These are phyloP conservation scores for Oeneis ivallda DNA, from an alignment of 2,888 invertebrate genomes.

Conservation along the genomic window DNA sequence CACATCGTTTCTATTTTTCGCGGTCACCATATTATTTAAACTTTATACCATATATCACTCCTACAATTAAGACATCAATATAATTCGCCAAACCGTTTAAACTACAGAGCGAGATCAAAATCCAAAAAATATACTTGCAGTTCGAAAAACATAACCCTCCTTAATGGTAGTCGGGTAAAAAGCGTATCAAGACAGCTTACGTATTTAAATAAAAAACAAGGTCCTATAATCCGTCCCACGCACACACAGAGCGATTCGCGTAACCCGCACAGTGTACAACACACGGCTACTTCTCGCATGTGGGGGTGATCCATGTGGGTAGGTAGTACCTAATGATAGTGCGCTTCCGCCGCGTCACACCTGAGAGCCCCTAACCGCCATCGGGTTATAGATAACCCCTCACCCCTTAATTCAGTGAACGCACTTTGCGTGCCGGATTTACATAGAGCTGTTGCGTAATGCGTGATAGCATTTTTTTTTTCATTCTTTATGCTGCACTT, in stretches of 20 bases:
- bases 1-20: too few relatives aligned
- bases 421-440: slow-evolving; percentile 49
- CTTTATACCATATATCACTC: too few relatives aligned
- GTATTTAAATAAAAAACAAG: slow-evolving; percentile 7
- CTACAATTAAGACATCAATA: too few relatives aligned
- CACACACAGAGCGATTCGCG: slow-evolving; percentile 54
- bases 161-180: not conserved
- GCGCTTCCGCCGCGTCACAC: slow-evolving; percentile 81
- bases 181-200: not conserved
- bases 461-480: not conserved
- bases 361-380: slow-evolving; percentile 80
- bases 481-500: not conserved
- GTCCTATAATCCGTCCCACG: slow-evolving; percentile 62
- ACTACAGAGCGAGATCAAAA: too few relatives aligned
- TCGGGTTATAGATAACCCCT: slow-evolving; percentile 68
- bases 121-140: too few relatives aligned
- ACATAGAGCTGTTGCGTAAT: slow-evolving; percentile 49
- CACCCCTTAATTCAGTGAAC: slow-evolving; percentile 70
- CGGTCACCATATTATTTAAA: too few relatives aligned
- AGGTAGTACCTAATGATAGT: slow-evolving; percentile 77
- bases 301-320: slow-evolving; percentile 68
- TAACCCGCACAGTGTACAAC: slow-evolving; percentile 39
- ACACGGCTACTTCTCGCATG: slow-evolving; percentile 33
- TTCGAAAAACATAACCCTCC: too few relatives aligned
- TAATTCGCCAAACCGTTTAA: too few relatives aligned